Percentiles rank a stretch among this genome's conserved stretches.
phyloP scores from a whole-genome alignment of 53 echinoderm and acorn worm species.

The Hippasteria phrygiana region DNA sequence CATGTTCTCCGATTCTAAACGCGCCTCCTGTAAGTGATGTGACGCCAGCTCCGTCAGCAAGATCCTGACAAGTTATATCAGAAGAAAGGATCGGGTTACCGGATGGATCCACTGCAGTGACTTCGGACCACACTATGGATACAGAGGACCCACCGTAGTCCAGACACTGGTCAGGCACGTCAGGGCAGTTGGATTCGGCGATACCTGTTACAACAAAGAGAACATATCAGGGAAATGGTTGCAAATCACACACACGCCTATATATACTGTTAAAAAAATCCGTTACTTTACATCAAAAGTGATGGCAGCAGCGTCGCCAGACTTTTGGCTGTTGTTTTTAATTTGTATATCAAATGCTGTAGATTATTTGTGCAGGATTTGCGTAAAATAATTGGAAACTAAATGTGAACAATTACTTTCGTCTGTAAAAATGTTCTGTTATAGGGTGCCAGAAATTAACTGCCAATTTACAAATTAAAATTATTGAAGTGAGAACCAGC shows the following conservation, averaged over 20 bases:
- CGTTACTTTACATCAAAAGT: too few species aligned
- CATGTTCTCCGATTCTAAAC: not conserved
- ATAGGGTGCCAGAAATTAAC: too few species aligned
- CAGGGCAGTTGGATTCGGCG: not conserved
- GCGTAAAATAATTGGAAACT: too few species aligned
- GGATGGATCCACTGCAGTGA: not conserved
- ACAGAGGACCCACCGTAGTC: not conserved
- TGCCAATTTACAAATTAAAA: too few species aligned
- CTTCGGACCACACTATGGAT: not conserved
- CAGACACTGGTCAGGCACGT: not conserved
- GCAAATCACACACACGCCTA: not conserved
- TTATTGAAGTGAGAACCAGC: too few species aligned
- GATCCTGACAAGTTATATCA: not conserved
- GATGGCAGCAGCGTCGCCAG: too few species aligned
- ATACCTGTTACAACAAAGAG: not conserved
- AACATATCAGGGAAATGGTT: not conserved
- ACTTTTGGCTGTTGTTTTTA: too few species aligned
- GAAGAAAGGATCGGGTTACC: not conserved
- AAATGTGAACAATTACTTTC: too few species aligned
- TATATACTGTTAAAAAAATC: too few species aligned
- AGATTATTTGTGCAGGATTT: too few species aligned
- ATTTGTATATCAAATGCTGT: too few species aligned
- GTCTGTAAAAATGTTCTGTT: too few species aligned
- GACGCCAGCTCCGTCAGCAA: not conserved
- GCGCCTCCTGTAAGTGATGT: not conserved